Evolutionary conservation across 2,113 vertebrate species (phyloP).

Genomic region (Sinocyclocheilus anophthalmus): DNA sequence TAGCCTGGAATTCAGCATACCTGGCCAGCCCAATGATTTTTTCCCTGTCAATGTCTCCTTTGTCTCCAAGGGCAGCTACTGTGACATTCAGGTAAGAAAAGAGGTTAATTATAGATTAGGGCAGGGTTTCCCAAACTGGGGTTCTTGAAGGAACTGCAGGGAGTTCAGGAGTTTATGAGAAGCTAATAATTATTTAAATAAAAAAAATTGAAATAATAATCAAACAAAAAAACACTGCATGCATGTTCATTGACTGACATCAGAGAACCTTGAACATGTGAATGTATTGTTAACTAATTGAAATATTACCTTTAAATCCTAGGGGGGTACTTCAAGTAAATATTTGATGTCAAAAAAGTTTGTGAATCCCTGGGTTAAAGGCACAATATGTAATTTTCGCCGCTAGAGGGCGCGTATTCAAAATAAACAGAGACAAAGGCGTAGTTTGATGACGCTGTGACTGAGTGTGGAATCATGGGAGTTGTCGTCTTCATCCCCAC

Average conservation of each 20-base stretch:
- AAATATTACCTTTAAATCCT: background rate
- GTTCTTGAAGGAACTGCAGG: too few species aligned
- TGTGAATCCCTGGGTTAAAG: background rate
- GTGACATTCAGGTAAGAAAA: slow-evolving; percentile 83
- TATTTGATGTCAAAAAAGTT: background rate
- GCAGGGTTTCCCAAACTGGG: too few species aligned
- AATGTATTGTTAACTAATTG: background rate
- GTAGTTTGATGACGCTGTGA: too few species aligned
- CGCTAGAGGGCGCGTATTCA: too few species aligned
- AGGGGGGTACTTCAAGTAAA: background rate
- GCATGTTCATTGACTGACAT: too few species aligned
- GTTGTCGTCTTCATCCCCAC: too few species aligned
- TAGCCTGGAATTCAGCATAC: slow-evolving; percentile 87
- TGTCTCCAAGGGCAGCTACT: slow-evolving; percentile 86
- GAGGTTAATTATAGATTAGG: too few species aligned
- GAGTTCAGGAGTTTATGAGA: background rate
- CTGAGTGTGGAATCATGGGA: too few species aligned
- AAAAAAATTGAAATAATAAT: background rate
- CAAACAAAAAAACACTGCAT: too few species aligned
- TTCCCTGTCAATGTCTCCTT: slow-evolving; percentile 87
- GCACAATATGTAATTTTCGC: too few species aligned
- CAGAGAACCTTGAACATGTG: background rate
- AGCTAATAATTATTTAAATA: background rate
- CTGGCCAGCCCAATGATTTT: slow-evolving; percentile 86
- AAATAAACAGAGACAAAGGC: too few species aligned